Evolutionary conservation across 2,797 vertebrate genomes (phyloP).

Genomic region (Cottoperca gobio): DNA sequence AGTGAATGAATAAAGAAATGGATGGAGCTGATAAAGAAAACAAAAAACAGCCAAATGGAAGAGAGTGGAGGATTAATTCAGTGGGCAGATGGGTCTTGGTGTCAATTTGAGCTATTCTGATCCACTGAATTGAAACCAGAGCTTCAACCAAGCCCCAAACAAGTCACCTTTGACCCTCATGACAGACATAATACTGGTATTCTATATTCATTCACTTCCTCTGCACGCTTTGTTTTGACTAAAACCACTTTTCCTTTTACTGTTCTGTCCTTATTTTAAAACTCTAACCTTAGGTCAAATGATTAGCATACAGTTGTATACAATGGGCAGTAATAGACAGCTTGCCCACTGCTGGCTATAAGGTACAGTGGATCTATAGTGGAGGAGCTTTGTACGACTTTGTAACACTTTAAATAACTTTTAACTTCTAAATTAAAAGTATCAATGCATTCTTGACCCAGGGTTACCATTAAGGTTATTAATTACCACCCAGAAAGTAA

Average conservation of each 20-base stretch:
- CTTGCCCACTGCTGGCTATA: constrained; percentile 39
- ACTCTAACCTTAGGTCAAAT: constrained; percentile 70
- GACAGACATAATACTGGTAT: constrained; percentile 77
- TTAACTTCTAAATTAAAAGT: constrained; percentile 62
- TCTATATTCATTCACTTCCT: constrained; percentile 75
- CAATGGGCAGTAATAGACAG: constrained; percentile 64
- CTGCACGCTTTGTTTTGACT: constrained; percentile 73
- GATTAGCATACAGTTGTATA: constrained; percentile 69
- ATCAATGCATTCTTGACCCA: constrained; percentile 72
- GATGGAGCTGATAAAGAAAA: constrained; percentile 84
- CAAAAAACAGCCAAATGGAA: constrained; percentile 81
- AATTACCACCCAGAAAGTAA: constrained; percentile 71
- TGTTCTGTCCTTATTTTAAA: constrained; percentile 69
- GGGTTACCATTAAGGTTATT: constrained; percentile 73
- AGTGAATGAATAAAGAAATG: constrained; percentile 87
- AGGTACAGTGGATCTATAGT: constrained; percentile 32
- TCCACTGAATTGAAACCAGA: constrained; percentile 82
- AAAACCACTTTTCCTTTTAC: constrained; percentile 70
- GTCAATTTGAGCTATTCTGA: constrained; percentile 87
- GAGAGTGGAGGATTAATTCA: constrained; percentile 84
- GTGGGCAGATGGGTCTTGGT: constrained; percentile 86
- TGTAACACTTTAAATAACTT: constrained; percentile 59
- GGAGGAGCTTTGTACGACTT: constrained; percentile 39
- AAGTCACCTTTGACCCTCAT: constrained; percentile 80
- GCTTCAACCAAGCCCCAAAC: constrained; percentile 80